These are phyloP conservation scores for Galaxias olidus DNA, from an alignment of 2,797 vertebrate species.

Conservation along the genomic window DNA sequence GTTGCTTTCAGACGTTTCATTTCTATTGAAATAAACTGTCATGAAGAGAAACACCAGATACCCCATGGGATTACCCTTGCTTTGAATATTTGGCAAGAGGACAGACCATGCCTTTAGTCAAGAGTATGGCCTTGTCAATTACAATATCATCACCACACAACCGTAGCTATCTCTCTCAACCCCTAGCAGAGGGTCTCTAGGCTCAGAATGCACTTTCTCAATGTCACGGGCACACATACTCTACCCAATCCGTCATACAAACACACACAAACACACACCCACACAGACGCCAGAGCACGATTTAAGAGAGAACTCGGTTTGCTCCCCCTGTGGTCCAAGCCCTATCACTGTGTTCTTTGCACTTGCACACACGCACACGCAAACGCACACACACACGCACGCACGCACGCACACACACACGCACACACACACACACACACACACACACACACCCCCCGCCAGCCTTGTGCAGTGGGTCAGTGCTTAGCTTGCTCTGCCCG, in stretches of 20 bases:
- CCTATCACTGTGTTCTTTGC: not conserved
- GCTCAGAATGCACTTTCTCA: slow-evolving; percentile 19
- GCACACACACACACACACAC: not conserved
- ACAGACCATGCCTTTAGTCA: not conserved
- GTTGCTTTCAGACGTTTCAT: no score
- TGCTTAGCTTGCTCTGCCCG: not conserved
- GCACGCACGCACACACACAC: not conserved
- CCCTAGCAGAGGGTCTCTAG: not conserved
- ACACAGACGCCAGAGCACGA: not conserved
- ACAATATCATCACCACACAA: slow-evolving; percentile 3
- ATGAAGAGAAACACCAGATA: no score
- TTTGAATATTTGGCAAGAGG: no score
- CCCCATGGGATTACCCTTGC: no score
- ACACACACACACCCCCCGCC: not conserved
- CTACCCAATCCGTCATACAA: not conserved
- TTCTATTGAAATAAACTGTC: no score
- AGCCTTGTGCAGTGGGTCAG: slow-evolving; percentile 14
- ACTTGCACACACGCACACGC: no score
- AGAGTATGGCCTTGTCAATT: slow-evolving; percentile 6
- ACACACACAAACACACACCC: slow-evolving; percentile 9
- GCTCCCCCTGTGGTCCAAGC: not conserved
- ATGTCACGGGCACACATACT: slow-evolving; percentile 5
- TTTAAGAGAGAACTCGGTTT: no score
- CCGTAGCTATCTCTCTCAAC: not conserved
- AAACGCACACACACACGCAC: not conserved